Conservation (phyloP, 2,113 vertebrate genomes). For the Neomonachus schauinslandi region DNA sequence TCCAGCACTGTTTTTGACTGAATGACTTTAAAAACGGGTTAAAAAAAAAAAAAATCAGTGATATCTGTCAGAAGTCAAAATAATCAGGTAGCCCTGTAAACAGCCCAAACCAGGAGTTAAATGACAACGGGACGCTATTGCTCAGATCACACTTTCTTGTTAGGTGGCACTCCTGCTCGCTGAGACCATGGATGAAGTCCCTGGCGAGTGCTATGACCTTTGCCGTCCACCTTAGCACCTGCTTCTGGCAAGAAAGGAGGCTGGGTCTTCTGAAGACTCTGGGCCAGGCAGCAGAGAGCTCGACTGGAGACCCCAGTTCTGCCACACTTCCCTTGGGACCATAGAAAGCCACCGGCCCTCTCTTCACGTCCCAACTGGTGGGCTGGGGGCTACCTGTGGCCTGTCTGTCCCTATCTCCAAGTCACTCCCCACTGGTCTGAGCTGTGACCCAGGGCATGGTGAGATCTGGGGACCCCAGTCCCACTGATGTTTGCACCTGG, state of each 20-base stretch:
- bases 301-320: background rate
- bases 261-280: background rate
- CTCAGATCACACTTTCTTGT: background rate
- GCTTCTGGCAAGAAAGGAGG: background rate
- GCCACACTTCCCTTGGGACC: background rate
- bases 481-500: background rate
- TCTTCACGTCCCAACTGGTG: background rate
- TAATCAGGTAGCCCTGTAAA: conserved; percentile 4
- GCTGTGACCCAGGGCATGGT: accelerated
- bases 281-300: background rate
- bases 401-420: background rate
- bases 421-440: background rate
- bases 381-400: background rate
- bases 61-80: background rate
- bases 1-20: background rate
- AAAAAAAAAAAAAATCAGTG: background rate
- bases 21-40: background rate
- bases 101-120: background rate
- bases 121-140: background rate
- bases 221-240: background rate
- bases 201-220: background rate
- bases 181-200: background rate
- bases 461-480: background rate
- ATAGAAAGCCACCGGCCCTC: background rate
- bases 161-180: background rate